Base-by-base conservation (phyloP, 2,797 vertebrate species). In the Tadarida brasiliensis region DNA sequence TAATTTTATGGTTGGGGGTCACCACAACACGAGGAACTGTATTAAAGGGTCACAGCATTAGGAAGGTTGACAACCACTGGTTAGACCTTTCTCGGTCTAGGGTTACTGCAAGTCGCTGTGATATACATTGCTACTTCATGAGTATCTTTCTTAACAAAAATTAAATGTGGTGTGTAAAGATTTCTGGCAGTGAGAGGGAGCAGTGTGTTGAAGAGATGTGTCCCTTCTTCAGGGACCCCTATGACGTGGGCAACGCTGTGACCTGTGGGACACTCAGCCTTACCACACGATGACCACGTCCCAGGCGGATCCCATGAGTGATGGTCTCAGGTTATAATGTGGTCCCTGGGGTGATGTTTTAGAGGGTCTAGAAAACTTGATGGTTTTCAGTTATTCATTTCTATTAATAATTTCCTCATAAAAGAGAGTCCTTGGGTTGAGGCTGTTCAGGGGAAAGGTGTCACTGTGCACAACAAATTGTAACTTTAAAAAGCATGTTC, bases 401-500 rank as follows among this genome's bases (percentile, higher is more conserved):
- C 89, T 94, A 71, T 88, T 80, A 97, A 90, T 83, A 95, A 77
- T 83, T 92, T 97, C 81, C 93, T 96, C 96, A 91, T 96, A 88
- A 97, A 97, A 91, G 63, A 28, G 76, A 92, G 39, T 88, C 89
- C 81, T 91, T 70, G 56, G 51, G 57, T 77, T 81, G 77, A 70
- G 76, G 81, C n/a, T 77, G 47, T 91, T 91, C 90, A 85, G 90
- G 97, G 97, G 73, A 93, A 95, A 97, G 92, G 83, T 97, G 97
- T 96, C 57, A 56, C 97, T 98, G 87, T 98, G 98, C 98, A 98
- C 96, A 96, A 94, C 59, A 96, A 95, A 96, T 78, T 95, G 97
- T 98, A 98, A 98, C 98, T 97, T 98, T 97, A 97, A 96, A 97
- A 97, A 98, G 98, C 99, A 98, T 98, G 98, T 98, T 98, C 95